These are phyloP conservation scores for Aleiodes testaceus DNA, from an alignment of 2,888 invertebrate species.

Conservation along the genomic window DNA sequence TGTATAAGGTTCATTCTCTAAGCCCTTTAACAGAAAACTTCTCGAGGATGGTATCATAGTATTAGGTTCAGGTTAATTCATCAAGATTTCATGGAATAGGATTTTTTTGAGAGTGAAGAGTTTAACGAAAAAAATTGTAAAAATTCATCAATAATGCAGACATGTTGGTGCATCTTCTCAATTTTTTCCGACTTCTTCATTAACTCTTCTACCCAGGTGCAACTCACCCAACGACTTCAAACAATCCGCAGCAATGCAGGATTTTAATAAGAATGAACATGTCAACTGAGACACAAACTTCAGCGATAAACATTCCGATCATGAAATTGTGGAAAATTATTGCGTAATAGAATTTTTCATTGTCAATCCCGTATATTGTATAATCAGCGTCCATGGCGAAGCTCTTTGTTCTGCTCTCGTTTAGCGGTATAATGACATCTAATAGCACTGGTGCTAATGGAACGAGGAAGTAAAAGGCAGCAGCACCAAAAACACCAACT, in stretches of 20 bases:
- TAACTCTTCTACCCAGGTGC: too few relatives aligned
- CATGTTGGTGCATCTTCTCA: too few relatives aligned
- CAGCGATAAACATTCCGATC: background rate
- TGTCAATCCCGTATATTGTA: background rate
- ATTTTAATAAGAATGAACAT: background rate
- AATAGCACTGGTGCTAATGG: background rate
- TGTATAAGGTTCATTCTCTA: too few relatives aligned
- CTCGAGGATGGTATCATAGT: too few relatives aligned
- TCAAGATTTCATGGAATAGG: too few relatives aligned
- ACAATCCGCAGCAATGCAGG: constrained; percentile 11
- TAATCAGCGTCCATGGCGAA: background rate
- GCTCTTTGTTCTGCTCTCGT: background rate
- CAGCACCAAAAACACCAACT: background rate
- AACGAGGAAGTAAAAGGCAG: background rate
- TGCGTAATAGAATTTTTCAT: background rate
- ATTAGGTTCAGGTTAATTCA: too few relatives aligned
- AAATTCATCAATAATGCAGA: too few relatives aligned
- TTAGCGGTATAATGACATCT: background rate
- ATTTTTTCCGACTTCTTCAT: too few relatives aligned
- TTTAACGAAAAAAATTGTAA: too few relatives aligned
- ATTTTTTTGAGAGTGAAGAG: too few relatives aligned
- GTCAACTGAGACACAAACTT: background rate
- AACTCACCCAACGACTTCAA: background rate
- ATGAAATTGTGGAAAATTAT: background rate
- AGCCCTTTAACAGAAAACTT: too few relatives aligned